A percentile compares a stretch with the other conserved stretches of the same genome.
These are phyloP conservation scores for Mesoligia furuncula DNA, from an alignment of 2,888 invertebrate species.

Conservation along the genomic window DNA sequence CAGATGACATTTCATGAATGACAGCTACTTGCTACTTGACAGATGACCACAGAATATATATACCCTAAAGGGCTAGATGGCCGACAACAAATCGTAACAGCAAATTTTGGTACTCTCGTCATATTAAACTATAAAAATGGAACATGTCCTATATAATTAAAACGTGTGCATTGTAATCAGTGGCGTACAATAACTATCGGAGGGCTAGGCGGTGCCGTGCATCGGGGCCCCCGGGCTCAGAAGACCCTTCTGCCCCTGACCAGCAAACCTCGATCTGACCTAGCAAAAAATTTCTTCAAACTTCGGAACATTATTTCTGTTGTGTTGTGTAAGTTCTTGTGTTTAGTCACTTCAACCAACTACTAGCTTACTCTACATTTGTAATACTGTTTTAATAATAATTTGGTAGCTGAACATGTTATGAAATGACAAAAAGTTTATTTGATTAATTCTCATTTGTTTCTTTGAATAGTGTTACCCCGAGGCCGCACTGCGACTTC, in stretches of 20 bases:
- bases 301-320: no score
- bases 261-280: no score
- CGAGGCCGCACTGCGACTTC: neutral
- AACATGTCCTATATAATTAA: neutral
- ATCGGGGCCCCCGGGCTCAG: no score
- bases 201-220: no score
- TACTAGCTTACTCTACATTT: no score
- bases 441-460: neutral
- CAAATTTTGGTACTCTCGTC: conserved; percentile 11
- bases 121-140: neutral
- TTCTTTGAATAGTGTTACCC: neutral
- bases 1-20: conserved; percentile 33
- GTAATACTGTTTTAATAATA: neutral
- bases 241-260: no score
- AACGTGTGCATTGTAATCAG: neutral
- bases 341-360: no score
- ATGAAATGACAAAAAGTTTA: neutral
- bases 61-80: neutral
- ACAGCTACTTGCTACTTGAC: neutral
- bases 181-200: no score
- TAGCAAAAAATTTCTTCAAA: no score
- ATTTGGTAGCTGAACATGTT: neutral
- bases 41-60: no score
- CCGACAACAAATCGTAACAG: neutral
- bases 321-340: no score